phyloP scores from a whole-genome alignment of 1,140 invertebrate species.

The Brachionus manjavacas region DNA sequence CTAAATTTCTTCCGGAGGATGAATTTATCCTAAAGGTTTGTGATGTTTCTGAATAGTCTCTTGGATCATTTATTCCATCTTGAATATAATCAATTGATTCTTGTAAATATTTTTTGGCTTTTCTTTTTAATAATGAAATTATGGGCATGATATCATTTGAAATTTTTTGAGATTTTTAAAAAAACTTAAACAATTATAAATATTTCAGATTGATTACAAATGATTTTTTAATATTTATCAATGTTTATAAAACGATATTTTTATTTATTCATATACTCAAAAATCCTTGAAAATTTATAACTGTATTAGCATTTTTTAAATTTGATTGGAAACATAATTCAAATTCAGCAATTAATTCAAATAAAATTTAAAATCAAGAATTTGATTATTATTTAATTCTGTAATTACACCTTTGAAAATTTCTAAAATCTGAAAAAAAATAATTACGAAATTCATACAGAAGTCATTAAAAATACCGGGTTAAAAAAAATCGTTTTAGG shows the following conservation, averaged over 20 bases:
- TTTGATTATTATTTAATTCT: no score
- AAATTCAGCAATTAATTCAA: not conserved
- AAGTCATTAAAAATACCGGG: no score
- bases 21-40: not conserved
- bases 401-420: not conserved
- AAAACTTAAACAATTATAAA: no score
- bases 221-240: no score
- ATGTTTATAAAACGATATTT: not conserved
- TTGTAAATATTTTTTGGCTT: not conserved
- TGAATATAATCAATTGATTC: not conserved
- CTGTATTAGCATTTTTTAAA: not conserved
- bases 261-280: not conserved
- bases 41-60: not conserved
- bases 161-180: no score
- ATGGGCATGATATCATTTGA: not conserved
- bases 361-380: no score
- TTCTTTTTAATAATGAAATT: not conserved
- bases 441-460: not conserved
- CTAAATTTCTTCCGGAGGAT: not conserved
- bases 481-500: no score
- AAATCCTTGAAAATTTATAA: not conserved
- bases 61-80: not conserved
- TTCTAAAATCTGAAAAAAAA: not conserved
- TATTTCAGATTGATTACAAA: no score
- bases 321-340: not conserved